Evolutionary conservation across 2,888 invertebrate genomes (phyloP), one percentile per base, ranked within the genome.

Genomic region (Spatulosminthurus flaviceps): DNA sequence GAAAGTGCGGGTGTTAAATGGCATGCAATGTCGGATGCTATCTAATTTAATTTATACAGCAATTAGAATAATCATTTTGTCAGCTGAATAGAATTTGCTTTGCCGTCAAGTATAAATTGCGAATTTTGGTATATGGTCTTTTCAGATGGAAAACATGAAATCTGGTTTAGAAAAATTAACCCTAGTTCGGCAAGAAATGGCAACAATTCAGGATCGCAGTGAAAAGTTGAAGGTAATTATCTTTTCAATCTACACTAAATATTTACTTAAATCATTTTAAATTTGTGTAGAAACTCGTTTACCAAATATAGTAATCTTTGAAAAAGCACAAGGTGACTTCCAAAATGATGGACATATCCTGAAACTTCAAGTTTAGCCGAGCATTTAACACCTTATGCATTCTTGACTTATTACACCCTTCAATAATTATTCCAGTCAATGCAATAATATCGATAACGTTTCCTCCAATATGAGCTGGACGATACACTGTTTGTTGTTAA

Each of bases 141-240:
- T 74, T 19, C 69, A 79, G 78, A 83, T 83, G 83, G 83, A 80
- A 61, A 83, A 78, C 28, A 83, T 84, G 83, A 83, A 82, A 78
- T 51, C 78, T 60, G 84, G 83, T 5, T 69, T 84, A 77, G 83
- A 84, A 43, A 81, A 83, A 80, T 76, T 84, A 69, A 79, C 82
- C 9, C 80, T 82, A 51, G 80, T 84, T 19, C 78, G 84, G 42
- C 84, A 84, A 78, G 84, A 83, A 75, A 84, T 83, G 84, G 79
- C 77, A 41, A 73, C 80, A 21, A 82, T 84, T 75, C 84, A 84
- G 61, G 83, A 84, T 19, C 70, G 83, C 24, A 83, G 83, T 41
- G 82, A 83, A 79, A 84, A 83, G 80, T 81, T 84, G 41, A 81
- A 82, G 74, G 80, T 80, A 64, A 29, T 43, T 64, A 64, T 51